A percentile compares a stretch with the other conserved stretches of the same genome.
These are phyloP conservation scores for Cynopterus sphinx DNA, from an alignment of 2,797 vertebrate genomes.

Conservation along the genomic window DNA sequence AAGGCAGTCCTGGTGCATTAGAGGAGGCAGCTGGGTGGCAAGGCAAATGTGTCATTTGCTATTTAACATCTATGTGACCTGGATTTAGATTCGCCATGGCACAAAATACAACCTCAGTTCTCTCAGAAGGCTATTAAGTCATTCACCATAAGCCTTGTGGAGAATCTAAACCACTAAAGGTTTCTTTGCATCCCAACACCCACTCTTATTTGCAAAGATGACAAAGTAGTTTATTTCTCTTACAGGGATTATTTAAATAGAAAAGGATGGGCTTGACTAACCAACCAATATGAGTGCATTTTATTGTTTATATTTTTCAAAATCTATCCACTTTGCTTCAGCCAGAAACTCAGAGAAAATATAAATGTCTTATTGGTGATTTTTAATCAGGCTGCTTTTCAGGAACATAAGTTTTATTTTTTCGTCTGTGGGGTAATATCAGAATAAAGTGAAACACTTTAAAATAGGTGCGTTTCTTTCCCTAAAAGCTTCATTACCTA, in stretches of 20 bases:
- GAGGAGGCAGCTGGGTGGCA: constrained; percentile 86
- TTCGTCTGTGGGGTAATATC: constrained; percentile 55
- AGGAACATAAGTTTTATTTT: constrained; percentile 62
- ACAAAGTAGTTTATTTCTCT: constrained; percentile 74
- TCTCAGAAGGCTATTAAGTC: constrained; percentile 85
- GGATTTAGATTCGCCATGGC: constrained; percentile 87
- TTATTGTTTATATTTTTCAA: constrained; percentile 73
- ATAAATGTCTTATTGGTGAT: constrained; percentile 26
- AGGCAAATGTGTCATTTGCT: constrained; percentile 88
- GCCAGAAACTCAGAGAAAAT: constrained; percentile 51
- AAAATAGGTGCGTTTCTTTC: constrained; percentile 54
- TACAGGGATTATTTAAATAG: constrained; percentile 77
- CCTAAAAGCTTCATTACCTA: constrained; percentile 71
- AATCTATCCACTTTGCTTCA: constrained; percentile 66
- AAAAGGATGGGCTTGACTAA: constrained; percentile 63
- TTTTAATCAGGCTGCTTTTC: constrained; percentile 62
- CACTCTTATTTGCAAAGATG: constrained; percentile 55
- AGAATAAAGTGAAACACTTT: constrained; percentile 62
- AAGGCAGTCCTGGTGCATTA: constrained; percentile 82
- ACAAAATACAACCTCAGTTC: constrained; percentile 88
- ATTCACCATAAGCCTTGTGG: constrained; percentile 83
- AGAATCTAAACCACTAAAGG: constrained; percentile 81
- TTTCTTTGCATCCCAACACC: constrained; percentile 54
- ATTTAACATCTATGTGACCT: constrained; percentile 89
- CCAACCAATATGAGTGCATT: constrained; percentile 78